Conservation (phyloP, 1,140 invertebrate species). For the Hyphantria cunea region DNA sequence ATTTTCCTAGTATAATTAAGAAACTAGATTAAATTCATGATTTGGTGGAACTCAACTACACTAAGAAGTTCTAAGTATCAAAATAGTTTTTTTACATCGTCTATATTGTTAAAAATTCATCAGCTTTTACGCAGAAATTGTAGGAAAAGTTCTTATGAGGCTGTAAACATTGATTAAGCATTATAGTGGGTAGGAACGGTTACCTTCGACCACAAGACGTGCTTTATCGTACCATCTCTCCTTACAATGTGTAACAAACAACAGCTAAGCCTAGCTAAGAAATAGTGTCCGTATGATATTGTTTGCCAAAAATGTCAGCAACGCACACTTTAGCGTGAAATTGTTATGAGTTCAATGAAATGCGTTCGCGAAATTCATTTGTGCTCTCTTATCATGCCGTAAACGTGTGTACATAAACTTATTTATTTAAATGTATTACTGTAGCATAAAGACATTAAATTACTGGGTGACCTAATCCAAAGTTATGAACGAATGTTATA, state of each 20-base stretch:
- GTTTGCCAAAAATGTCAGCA: conserved; percentile 15
- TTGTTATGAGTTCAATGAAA: conserved; percentile 30
- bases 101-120: conserved; percentile 21
- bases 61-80: neutral
- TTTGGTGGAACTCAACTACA: conserved; percentile 4
- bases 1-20: neutral
- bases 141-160: conserved; percentile 17
- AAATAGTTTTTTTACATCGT: conserved; percentile 15
- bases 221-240: neutral
- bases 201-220: conserved; percentile 10
- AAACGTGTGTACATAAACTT: no score
- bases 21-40: conserved; percentile 8
- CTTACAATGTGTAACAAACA: neutral
- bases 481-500: no score
- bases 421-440: no score
- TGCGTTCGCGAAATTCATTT: conserved; percentile 6
- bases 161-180: conserved; percentile 21
- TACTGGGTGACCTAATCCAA: no score
- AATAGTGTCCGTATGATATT: conserved; percentile 19
- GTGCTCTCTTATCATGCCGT: conserved; percentile 4
- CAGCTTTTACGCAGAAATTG: conserved; percentile 17
- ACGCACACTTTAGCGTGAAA: conserved; percentile 22
- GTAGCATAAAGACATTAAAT: no score
- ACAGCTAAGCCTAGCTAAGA: neutral
- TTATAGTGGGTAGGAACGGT: neutral